phyloP scores from a whole-genome alignment of 2,888 invertebrate genomes.

The Trissolcus japonicus region DNA sequence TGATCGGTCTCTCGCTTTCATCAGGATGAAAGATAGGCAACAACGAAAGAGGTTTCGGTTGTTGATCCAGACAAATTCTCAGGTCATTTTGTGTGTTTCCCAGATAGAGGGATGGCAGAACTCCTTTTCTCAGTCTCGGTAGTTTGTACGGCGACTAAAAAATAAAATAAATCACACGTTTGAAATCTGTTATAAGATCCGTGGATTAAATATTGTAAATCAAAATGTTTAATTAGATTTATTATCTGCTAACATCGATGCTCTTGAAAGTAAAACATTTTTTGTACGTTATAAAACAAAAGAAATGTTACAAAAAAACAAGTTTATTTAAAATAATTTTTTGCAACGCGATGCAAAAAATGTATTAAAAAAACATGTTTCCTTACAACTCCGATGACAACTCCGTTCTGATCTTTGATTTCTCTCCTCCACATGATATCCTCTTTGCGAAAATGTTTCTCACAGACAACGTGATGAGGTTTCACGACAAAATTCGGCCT shows the following conservation, averaged over 20 bases:
- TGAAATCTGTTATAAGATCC: conserved; percentile 10
- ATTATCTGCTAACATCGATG: too few species aligned
- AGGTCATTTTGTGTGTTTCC: conserved; percentile 2
- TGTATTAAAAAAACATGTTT: neutral
- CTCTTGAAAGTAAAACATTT: neutral
- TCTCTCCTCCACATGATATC: conserved; percentile 41
- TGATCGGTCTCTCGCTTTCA: conserved; percentile 12
- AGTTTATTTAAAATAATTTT: neutral
- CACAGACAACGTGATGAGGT: conserved; percentile 36
- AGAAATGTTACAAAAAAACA: neutral
- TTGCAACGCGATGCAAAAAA: too few species aligned
- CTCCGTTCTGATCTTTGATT: conserved; percentile 42
- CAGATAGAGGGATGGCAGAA: conserved; percentile 20
- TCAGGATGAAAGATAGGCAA: neutral
- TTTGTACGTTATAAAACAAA: too few species aligned
- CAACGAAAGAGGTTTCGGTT: neutral
- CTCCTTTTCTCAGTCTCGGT: conserved; percentile 37
- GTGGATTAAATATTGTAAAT: neutral
- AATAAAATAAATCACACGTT: too few species aligned
- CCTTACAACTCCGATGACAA: conserved; percentile 38
- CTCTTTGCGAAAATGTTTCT: conserved; percentile 38
- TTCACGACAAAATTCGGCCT: conserved; percentile 33
- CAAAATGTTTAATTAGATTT: neutral
- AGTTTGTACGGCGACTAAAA: conserved; percentile 47
- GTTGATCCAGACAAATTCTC: neutral